Evolutionary conservation across 2,888 invertebrate genomes (phyloP).

Genomic region (Leptinotarsa tumamoca): DNA sequence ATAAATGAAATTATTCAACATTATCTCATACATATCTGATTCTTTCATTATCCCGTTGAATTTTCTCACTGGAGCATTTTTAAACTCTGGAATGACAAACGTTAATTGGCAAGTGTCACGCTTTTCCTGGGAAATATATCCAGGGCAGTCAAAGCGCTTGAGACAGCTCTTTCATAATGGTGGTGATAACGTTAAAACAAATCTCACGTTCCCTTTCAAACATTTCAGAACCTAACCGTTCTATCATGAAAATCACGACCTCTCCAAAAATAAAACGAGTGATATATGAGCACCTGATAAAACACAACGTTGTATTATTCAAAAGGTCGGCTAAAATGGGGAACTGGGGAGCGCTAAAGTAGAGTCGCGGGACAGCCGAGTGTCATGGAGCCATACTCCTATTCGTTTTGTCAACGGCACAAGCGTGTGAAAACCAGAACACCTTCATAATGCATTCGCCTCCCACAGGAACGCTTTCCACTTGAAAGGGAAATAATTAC

Average conservation of each 20-base stretch:
- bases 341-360: conserved; percentile 56
- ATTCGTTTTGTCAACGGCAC: conserved; percentile 54
- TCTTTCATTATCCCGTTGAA: too few species aligned
- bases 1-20: too few species aligned
- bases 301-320: conserved; percentile 39
- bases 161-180: too few species aligned
- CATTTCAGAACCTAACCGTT: neutral
- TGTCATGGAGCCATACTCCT: conserved; percentile 33
- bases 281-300: conserved; percentile 25
- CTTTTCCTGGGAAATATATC: too few species aligned
- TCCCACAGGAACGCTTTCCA: conserved; percentile 33
- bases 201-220: too few species aligned
- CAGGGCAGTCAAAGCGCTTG: too few species aligned
- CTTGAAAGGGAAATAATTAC: conserved; percentile 34
- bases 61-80: too few species aligned
- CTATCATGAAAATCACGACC: conserved; percentile 23
- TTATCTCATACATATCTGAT: too few species aligned
- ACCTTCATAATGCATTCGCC: conserved; percentile 45
- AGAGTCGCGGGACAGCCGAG: conserved; percentile 53
- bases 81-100: too few species aligned
- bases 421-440: conserved; percentile 38
- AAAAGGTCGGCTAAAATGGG: conserved; percentile 31
- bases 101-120: too few species aligned
- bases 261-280: conserved; percentile 15
- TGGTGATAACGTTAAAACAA: too few species aligned